These are phyloP conservation scores for Microcaecilia unicolor DNA, from an alignment of 2,797 vertebrate genomes.

Conservation along the genomic window DNA sequence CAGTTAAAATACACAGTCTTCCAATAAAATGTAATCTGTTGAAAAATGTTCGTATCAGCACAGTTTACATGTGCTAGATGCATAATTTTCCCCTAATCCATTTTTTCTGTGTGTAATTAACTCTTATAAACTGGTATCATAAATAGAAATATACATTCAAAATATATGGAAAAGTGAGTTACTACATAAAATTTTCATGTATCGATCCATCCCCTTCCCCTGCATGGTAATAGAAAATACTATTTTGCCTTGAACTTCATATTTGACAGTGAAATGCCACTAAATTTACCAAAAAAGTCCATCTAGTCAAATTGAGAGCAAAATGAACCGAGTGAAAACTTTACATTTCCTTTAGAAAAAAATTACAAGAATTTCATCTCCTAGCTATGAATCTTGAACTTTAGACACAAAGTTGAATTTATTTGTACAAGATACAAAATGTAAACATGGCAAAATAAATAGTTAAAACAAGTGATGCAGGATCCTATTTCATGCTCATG, in stretches of 20 bases:
- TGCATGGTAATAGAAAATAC: constrained; percentile 80
- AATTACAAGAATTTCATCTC: constrained; percentile 74
- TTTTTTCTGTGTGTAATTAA: constrained; percentile 64
- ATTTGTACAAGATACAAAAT: constrained; percentile 94
- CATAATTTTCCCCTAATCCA: constrained; percentile 61
- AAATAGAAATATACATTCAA: constrained; percentile 81
- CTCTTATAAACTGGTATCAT: constrained; percentile 80
- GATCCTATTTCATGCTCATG: constrained; percentile 85
- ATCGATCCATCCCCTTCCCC: constrained; percentile 71
- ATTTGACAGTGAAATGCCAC: constrained; percentile 77
- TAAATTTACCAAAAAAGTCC: constrained; percentile 76
- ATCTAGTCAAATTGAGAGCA: constrained; percentile 77
- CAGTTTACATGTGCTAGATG: constrained; percentile 54
- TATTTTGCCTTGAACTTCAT: constrained; percentile 76
- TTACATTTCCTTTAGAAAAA: constrained; percentile 73
- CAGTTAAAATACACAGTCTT: constrained; percentile 68
- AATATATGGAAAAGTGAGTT: constrained; percentile 75
- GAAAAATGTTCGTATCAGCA: constrained; percentile 57
- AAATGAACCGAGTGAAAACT: constrained; percentile 77
- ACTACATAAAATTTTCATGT: constrained; percentile 71
- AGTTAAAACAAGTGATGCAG: constrained; percentile 87
- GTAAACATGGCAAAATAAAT: constrained; percentile 97
- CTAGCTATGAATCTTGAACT: constrained; percentile 75
- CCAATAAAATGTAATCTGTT: constrained; percentile 57
- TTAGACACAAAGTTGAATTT: constrained; percentile 86